phyloP scores from a whole-genome alignment of 2,113 vertebrate species.

The Hystrix cristata region DNA sequence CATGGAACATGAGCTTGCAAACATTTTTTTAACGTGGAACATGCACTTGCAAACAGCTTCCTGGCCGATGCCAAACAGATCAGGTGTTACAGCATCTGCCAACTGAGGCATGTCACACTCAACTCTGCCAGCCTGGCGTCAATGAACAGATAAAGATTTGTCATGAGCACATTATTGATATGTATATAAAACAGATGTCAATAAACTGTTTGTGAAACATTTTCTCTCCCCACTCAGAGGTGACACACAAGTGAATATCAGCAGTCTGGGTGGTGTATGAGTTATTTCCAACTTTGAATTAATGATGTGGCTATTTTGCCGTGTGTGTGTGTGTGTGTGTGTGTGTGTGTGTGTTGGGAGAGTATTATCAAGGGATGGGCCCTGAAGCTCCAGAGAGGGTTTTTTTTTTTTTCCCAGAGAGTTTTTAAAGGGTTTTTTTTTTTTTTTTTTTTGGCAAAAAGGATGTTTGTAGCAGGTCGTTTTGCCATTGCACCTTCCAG shows the following conservation, averaged over 20 bases:
- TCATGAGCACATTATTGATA: conserved; percentile 20
- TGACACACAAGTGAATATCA: background rate
- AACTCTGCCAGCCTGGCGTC: conserved; percentile 49
- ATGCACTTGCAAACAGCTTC: conserved; percentile 41
- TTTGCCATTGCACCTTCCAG: conserved; percentile 14
- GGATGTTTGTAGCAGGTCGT: background rate
- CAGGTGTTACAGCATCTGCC: conserved; percentile 42
- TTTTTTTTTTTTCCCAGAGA: background rate
- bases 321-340: background rate
- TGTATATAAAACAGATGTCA: conserved; percentile 17
- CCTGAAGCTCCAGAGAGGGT: background rate
- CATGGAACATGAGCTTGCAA: too few relatives aligned
- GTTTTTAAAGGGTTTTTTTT: conserved; percentile 53
- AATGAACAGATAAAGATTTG: conserved; percentile 37
- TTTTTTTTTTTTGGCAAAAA: conserved; percentile 19
- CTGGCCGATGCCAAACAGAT: conserved; percentile 2
- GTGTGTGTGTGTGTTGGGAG: background rate
- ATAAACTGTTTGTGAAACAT: conserved; percentile 47
- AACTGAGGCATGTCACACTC: conserved; percentile 4
- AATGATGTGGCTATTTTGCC: conserved; percentile 31
- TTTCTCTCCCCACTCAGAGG: conserved; percentile 17
- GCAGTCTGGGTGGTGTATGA: background rate
- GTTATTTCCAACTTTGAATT: conserved; percentile 62
- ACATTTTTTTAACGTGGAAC: background rate
- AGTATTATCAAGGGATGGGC: background rate